Percentiles rank a stretch among this genome's conserved stretches.
Conservation (phyloP, 2,797 vertebrate species). For the Muraenolepis orangiensis region DNA sequence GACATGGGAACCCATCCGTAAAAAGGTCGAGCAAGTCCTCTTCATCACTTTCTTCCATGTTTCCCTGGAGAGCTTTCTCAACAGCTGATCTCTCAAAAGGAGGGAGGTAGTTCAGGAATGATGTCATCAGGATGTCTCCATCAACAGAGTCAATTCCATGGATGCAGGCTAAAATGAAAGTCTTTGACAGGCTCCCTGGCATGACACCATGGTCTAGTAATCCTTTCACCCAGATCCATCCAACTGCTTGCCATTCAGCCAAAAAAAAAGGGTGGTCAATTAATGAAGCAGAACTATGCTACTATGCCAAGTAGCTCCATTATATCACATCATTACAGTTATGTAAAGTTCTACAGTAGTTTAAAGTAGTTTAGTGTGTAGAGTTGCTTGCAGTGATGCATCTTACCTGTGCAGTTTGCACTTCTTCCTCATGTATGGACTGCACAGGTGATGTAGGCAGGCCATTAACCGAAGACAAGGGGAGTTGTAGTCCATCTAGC, state of each 20-base stretch:
- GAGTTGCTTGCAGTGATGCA: too few relatives aligned
- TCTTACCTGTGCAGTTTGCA: too few relatives aligned
- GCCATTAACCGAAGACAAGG: too few relatives aligned
- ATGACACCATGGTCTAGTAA: slow-evolving; percentile 26
- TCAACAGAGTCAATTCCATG: slow-evolving; percentile 23
- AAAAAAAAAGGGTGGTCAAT: too few relatives aligned
- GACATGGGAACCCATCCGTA: slow-evolving; percentile 37
- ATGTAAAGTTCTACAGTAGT: too few relatives aligned
- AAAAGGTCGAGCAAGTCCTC: slow-evolving; percentile 34
- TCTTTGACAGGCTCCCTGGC: slow-evolving; percentile 20
- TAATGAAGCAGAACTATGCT: too few relatives aligned
- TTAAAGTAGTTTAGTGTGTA: too few relatives aligned
- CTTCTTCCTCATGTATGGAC: too few relatives aligned
- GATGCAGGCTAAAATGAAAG: slow-evolving; percentile 37
- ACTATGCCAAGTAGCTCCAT: too few relatives aligned
- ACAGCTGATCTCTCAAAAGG: slow-evolving; percentile 19
- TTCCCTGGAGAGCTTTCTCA: slow-evolving; percentile 29
- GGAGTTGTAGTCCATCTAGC: too few relatives aligned
- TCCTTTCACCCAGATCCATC: slow-evolving; percentile 33
- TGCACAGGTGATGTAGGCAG: too few relatives aligned
- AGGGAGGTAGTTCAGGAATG: slow-evolving; percentile 31
- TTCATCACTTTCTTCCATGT: slow-evolving; percentile 22
- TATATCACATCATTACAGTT: too few relatives aligned
- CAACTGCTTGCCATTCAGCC: slow-evolving; percentile 23
- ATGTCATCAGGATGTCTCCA: slow-evolving; percentile 20